Percentiles rank a stretch among this genome's conserved stretches.
phyloP scores from a whole-genome alignment of 2,113 vertebrate species.

The Psophia crepitans region DNA sequence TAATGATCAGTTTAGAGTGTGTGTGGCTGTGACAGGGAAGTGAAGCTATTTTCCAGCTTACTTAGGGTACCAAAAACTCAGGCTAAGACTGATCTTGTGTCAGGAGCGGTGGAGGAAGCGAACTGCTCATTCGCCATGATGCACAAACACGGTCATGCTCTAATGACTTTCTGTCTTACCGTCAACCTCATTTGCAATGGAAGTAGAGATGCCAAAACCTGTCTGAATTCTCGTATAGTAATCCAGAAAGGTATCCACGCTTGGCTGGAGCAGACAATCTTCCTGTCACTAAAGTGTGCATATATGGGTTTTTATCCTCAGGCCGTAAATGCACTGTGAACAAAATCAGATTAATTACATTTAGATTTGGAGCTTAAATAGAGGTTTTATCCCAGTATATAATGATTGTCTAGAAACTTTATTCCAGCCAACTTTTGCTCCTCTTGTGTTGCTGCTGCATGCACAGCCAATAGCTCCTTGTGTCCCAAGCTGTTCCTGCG shows the following conservation, averaged over 20 bases:
- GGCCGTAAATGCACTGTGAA: neutral
- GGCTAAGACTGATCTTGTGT: neutral
- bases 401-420: neutral
- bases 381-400: neutral
- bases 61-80: neutral
- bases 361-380: neutral
- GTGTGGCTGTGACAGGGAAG: neutral
- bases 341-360: neutral
- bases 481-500: neutral
- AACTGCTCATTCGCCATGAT: accelerated
- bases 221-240: neutral
- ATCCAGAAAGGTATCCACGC: neutral
- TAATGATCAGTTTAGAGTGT: neutral
- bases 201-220: neutral
- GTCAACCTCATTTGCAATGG: neutral
- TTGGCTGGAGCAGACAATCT: neutral
- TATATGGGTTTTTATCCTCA: neutral
- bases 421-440: neutral
- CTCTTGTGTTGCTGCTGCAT: neutral
- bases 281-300: neutral
- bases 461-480: accelerated
- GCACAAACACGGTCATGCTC: neutral
- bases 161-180: neutral
- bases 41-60: neutral
- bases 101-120: no score